Base-by-base conservation (phyloP, 2,113 vertebrate genomes). In the Hymenochirus boettgeri region DNA sequence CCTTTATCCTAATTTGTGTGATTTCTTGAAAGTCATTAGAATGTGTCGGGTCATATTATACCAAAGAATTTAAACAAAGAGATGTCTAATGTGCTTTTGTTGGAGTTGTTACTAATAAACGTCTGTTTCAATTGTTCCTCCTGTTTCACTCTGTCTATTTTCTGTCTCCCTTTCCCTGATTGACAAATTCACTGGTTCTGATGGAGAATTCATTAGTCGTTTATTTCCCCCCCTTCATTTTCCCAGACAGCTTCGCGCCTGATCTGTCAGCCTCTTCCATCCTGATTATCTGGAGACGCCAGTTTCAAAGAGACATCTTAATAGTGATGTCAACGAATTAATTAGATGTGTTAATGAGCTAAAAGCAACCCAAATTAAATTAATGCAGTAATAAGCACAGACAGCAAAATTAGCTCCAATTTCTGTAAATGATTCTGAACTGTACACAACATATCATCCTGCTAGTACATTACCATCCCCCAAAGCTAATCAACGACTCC, bases 281-380 rank as follows among this genome's bases (percentile, higher is more conserved):
- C 92, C 93, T 93, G 93, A 96, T 97, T 97, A 97, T 96, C 95
- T 94, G 85, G 95, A 99, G 96, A 97, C 91, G 89, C 88, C 93
- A 94, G 92, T 97, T 97, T 99, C 94, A 96, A 95, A 97, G 94
- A 96, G 93, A 97, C 95, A 94, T 97, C 95, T 98, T 99, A 98
- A 99, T 98, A 96, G 94, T 91, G 93, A 97, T 98, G 96, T 97
- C 95, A 94, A 94, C 92, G 92, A 96, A 98, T 99, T 99, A 99
- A 99, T 99, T 99, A 98, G 95, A 98, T 92, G 96, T 97, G 96
- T 98, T 99, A 99, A 99, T 97, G 95, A 97, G 96, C 95, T 98
- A 99, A 97, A 99, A 97, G 94, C 93, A 97, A 91, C 93, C 92
- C 93, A 99, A 99, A 99, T 99, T 99, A 99, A 99, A 99, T 98